Percentiles rank a stretch among this genome's conserved stretches.
These are phyloP conservation scores for Noctua fimbriata DNA, from an alignment of 2,888 invertebrate genomes.

Conservation along the genomic window DNA sequence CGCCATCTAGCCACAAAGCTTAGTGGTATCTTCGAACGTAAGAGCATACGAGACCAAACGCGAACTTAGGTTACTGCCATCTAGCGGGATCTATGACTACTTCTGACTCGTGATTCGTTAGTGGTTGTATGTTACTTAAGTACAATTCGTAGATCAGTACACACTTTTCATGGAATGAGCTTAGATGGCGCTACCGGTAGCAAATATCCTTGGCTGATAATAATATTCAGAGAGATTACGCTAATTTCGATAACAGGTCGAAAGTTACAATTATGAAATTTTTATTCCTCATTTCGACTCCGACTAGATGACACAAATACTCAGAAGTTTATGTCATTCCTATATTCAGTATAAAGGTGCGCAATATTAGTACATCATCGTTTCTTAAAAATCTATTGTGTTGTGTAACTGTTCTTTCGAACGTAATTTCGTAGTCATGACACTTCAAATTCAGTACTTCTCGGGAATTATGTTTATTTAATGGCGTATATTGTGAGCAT, in stretches of 20 bases:
- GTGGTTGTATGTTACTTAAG: neutral
- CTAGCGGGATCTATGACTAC: slow-evolving; percentile 57
- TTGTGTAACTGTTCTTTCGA: slow-evolving; percentile 68
- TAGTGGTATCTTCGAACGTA: slow-evolving; percentile 41
- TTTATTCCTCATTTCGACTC: slow-evolving; percentile 6
- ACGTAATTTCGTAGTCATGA: slow-evolving; percentile 69
- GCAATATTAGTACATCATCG: slow-evolving; percentile 39
- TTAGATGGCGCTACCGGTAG: slow-evolving; percentile 59
- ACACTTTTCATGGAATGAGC: slow-evolving; percentile 1
- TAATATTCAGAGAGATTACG: neutral
- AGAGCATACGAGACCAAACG: neutral
- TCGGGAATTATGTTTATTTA: slow-evolving; percentile 67
- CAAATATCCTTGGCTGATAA: slow-evolving; percentile 4
- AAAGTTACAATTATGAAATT: slow-evolving; percentile 13
- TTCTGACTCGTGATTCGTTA: slow-evolving; percentile 7
- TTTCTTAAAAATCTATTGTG: slow-evolving; percentile 70
- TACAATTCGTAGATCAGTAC: slow-evolving; percentile 3
- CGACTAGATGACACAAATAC: slow-evolving; percentile 4
- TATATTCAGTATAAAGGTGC: slow-evolving; percentile 2
- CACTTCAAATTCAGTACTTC: slow-evolving; percentile 67
- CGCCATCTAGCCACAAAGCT: slow-evolving; percentile 66
- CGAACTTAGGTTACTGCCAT: slow-evolving; percentile 43
- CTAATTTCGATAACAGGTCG: slow-evolving; percentile 14
- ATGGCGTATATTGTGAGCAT: slow-evolving; percentile 50
- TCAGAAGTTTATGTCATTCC: slow-evolving; percentile 11